These are phyloP conservation scores for Sebastes cheni DNA, from an alignment of 2,797 vertebrate species.

Conservation along the genomic window DNA sequence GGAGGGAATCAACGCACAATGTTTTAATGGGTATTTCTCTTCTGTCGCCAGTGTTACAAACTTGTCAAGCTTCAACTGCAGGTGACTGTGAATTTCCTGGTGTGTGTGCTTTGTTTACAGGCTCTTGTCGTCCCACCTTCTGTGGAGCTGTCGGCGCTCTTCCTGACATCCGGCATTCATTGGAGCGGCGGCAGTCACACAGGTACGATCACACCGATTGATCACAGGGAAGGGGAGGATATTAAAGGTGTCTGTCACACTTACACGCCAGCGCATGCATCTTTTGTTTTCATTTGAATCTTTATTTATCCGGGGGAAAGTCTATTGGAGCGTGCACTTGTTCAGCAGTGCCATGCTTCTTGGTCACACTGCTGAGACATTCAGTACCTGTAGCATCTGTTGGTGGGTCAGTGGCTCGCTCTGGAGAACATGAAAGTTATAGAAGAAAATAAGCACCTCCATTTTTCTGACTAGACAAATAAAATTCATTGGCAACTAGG, in stretches of 20 bases:
- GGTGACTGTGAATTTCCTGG: constrained; percentile 77
- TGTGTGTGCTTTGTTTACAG: constrained; percentile 83
- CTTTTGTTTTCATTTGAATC: constrained; percentile 57
- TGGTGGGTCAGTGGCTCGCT: background rate
- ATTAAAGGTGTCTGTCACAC: constrained; percentile 89
- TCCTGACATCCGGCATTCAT: constrained; percentile 73
- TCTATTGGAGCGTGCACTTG: constrained; percentile 24
- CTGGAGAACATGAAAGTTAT: background rate
- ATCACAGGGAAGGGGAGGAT: constrained; percentile 82
- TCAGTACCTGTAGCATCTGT: background rate
- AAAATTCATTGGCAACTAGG: background rate
- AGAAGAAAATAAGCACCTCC: background rate
- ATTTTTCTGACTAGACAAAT: background rate
- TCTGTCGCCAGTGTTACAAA: constrained; percentile 51
- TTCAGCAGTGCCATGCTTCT: constrained; percentile 19
- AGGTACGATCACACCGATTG: constrained; percentile 82
- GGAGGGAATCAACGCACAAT: background rate
- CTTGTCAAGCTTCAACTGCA: constrained; percentile 67
- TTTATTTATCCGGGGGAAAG: constrained; percentile 38
- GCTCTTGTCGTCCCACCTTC: constrained; percentile 77
- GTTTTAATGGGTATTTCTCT: constrained; percentile 56
- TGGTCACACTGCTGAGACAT: background rate
- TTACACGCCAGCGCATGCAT: constrained; percentile 23
- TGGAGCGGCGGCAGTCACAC: constrained; percentile 70
- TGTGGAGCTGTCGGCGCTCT: constrained; percentile 80